Percentiles rank a stretch among this genome's conserved stretches.
phyloP scores from a whole-genome alignment of 2,113 vertebrate species.

The Dolichotis patagonum region DNA sequence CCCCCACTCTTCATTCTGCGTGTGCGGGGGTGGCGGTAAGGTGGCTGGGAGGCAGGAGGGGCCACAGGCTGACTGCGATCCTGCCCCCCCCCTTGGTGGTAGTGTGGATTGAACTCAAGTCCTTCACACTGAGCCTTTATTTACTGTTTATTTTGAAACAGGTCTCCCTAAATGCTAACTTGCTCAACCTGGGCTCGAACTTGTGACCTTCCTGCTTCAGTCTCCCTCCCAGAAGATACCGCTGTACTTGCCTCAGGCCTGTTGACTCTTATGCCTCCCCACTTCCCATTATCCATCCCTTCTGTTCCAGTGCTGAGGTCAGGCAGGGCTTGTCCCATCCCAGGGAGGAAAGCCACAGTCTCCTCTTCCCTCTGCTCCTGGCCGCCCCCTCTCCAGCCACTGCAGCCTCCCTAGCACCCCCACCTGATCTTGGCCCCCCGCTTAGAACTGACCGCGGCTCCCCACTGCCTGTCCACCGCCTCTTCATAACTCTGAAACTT shows the following conservation, averaged over 20 bases:
- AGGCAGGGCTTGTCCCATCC: fast-evolving
- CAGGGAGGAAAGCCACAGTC: fast-evolving
- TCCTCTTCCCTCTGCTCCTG: neutral
- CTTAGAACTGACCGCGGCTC: neutral
- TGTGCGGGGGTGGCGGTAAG: fast-evolving
- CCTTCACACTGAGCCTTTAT: neutral
- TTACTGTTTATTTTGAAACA: neutral
- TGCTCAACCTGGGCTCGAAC: neutral
- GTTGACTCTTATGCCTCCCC: neutral
- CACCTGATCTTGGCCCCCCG: fast-evolving
- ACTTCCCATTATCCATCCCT: neutral
- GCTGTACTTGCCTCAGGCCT: neutral
- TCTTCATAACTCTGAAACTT: neutral
- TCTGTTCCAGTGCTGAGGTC: neutral
- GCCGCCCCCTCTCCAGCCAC: neutral
- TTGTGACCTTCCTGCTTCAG: too few species aligned
- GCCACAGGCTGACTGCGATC: neutral
- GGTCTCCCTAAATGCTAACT: neutral
- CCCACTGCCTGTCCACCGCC: too few species aligned
- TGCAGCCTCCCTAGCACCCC: neutral
- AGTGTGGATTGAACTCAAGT: neutral
- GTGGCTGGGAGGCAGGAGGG: neutral
- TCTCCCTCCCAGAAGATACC: neutral
- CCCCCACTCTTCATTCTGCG: fast-evolving
- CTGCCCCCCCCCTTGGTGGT: neutral